Percentiles rank a stretch among this genome's conserved stretches.
Evolutionary conservation across 2,797 vertebrate genomes (phyloP).

Genomic region (Enteromius mattozi): DNA sequence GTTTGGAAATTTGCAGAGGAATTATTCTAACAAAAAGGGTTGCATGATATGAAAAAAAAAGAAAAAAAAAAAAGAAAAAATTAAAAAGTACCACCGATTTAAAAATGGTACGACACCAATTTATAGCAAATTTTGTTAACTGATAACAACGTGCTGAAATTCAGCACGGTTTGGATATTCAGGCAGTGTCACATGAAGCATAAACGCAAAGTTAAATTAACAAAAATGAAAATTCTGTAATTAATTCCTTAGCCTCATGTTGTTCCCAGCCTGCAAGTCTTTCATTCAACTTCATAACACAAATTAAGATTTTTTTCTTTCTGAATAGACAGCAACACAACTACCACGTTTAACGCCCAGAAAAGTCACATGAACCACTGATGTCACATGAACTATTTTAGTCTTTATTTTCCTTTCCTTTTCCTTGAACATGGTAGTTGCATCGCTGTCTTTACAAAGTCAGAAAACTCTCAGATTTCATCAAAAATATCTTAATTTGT

Average conservation of each 20-base stretch:
- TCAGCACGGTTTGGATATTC: neutral
- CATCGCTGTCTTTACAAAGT: no score
- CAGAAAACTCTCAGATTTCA: neutral
- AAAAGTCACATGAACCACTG: neutral
- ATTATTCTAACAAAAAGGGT: constrained; percentile 6
- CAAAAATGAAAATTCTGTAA: no score
- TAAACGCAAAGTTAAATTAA: neutral
- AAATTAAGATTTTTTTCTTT: neutral
- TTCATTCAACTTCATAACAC: neutral
- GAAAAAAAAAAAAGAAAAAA: neutral
- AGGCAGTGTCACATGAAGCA: neutral
- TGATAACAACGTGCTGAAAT: neutral
- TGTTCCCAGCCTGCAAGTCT: neutral
- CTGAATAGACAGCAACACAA: neutral
- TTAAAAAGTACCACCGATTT: constrained; percentile 11
- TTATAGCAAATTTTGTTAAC: neutral
- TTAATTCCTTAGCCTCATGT: neutral
- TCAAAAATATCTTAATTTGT: neutral
- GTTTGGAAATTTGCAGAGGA: neutral
- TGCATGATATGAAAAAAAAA: neutral
- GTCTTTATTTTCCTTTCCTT: neutral
- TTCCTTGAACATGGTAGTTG: no score
- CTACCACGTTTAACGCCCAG: neutral
- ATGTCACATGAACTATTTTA: neutral
- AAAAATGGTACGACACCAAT: constrained; percentile 21